Percentiles rank a stretch among this genome's conserved stretches.
Evolutionary conservation across 2,797 vertebrate species (phyloP).

Genomic region (Zonotrichia albicollis): DNA sequence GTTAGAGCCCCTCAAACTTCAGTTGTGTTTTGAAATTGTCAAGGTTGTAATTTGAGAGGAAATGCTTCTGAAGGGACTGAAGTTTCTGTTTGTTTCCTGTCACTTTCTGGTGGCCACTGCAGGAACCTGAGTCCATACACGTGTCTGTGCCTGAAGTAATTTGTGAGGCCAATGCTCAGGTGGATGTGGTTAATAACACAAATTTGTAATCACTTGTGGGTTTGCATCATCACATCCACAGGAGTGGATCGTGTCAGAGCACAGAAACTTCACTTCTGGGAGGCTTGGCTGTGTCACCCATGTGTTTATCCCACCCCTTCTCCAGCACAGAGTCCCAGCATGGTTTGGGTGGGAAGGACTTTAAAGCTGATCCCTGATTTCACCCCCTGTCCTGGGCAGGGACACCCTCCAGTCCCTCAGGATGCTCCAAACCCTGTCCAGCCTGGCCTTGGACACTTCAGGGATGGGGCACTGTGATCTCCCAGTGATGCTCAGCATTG

Average conservation of each 20-base stretch:
- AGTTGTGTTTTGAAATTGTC: background rate
- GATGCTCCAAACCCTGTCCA: background rate
- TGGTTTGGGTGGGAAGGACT: background rate
- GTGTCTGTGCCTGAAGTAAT: background rate
- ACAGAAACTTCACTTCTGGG: background rate
- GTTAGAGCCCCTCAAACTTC: background rate
- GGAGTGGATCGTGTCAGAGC: background rate
- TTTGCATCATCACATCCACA: background rate
- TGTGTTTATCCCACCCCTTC: background rate
- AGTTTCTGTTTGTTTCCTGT: background rate
- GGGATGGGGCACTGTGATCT: background rate
- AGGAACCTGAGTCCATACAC: accelerated
- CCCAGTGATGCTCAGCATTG: background rate
- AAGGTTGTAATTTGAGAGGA: background rate
- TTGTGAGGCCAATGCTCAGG: accelerated
- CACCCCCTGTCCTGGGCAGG: background rate
- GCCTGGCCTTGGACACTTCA: accelerated
- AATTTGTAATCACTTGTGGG: background rate
- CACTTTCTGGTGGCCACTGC: accelerated
- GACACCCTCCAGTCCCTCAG: background rate
- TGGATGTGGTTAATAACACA: background rate
- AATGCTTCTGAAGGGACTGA: background rate
- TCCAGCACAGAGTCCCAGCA: background rate
- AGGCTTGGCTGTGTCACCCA: background rate
- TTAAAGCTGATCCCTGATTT: background rate